phyloP scores from a whole-genome alignment of 2,888 invertebrate genomes.

The Caenorhabditis sp. region DNA sequence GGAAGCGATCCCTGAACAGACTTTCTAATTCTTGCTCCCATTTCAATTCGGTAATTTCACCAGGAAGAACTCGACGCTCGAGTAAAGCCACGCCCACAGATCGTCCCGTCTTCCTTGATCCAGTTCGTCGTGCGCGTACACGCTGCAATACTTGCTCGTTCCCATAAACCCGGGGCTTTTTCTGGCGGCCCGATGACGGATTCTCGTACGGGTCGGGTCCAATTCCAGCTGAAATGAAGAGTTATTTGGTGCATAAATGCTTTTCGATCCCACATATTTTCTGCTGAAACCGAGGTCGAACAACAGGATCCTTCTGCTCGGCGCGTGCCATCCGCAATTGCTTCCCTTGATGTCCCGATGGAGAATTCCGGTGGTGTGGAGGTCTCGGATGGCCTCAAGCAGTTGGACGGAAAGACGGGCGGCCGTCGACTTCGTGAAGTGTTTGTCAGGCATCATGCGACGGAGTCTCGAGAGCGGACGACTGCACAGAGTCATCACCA shows the following conservation, averaged over 20 bases:
- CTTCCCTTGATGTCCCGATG: slow-evolving; percentile 73
- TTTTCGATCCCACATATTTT: slow-evolving; percentile 37
- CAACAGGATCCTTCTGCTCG: slow-evolving; percentile 38
- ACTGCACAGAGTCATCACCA: slow-evolving; percentile 71
- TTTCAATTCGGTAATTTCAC: too few species aligned
- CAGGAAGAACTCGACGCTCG: slow-evolving; percentile 69
- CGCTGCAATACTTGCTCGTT: slow-evolving; percentile 68
- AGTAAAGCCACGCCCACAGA: slow-evolving; percentile 73
- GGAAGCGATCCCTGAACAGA: slow-evolving; percentile 48
- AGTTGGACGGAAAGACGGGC: slow-evolving; percentile 65
- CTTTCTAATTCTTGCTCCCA: too few species aligned
- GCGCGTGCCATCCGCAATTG: slow-evolving; percentile 70
- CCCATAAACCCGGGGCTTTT: slow-evolving; percentile 65
- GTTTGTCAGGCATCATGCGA: slow-evolving; percentile 63
- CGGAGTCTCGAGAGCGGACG: slow-evolving; percentile 68
- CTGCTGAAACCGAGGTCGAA: slow-evolving; percentile 64
- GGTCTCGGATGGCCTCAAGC: slow-evolving; percentile 65
- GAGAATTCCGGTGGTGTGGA: slow-evolving; percentile 68
- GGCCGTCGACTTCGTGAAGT: slow-evolving; percentile 69
- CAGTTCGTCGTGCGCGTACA: slow-evolving; percentile 56
- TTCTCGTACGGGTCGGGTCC: slow-evolving; percentile 6
- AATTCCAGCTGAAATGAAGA: slow-evolving; percentile 36
- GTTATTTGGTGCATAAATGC: not conserved
- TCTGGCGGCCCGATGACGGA: slow-evolving; percentile 58
- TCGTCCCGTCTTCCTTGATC: slow-evolving; percentile 74